phyloP scores from a whole-genome alignment of 2,113 vertebrate species.

The Propithecus coquereli region DNA sequence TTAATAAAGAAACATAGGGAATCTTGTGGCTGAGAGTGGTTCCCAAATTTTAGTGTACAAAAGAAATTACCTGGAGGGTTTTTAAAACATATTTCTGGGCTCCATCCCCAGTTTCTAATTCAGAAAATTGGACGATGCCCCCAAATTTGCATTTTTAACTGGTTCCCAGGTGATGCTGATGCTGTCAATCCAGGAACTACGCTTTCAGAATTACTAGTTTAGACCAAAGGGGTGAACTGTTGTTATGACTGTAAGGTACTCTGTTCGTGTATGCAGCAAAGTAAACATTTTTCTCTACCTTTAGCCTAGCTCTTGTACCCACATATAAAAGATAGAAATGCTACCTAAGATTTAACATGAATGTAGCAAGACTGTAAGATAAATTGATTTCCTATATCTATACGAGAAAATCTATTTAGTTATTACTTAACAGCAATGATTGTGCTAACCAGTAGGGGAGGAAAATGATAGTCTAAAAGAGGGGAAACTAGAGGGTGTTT shows the following conservation, averaged over 20 bases:
- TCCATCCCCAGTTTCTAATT: not conserved
- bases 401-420: not conserved
- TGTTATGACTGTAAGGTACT: not conserved
- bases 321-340: not conserved
- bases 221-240: not conserved
- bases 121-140: not conserved
- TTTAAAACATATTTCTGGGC: not conserved
- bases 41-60: not conserved
- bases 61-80: not conserved
- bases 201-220: not conserved
- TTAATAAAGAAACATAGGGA: not conserved
- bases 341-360: not conserved
- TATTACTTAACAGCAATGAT: not conserved
- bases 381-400: not conserved
- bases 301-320: not conserved
- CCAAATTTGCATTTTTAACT: not conserved
- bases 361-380: slow-evolving; percentile 23
- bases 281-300: not conserved
- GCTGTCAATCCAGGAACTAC: not conserved
- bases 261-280: not conserved
- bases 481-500: not conserved
- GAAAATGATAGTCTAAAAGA: not conserved
- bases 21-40: not conserved
- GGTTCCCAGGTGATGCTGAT: not conserved
- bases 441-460: not conserved